These are phyloP conservation scores for Sciurus vulgaris DNA, from an alignment of 2,797 vertebrate genomes.

Conservation along the genomic window DNA sequence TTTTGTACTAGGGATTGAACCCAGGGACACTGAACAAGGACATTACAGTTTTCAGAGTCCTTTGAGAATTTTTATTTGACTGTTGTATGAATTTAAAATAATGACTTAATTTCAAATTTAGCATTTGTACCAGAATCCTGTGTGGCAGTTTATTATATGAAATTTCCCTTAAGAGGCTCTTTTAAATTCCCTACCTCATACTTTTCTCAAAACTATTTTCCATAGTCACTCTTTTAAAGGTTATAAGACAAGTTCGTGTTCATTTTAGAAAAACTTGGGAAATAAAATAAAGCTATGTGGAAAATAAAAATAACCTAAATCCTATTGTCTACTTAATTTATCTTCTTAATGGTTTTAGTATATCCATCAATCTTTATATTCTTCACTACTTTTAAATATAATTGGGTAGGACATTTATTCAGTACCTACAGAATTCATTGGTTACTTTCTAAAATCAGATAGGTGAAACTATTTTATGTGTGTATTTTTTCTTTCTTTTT, in stretches of 20 bases:
- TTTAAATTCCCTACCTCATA: background rate
- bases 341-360: background rate
- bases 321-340: background rate
- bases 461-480: background rate
- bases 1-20: too few relatives aligned
- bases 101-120: slow-evolving; percentile 21
- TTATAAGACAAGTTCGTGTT: slow-evolving; percentile 24
- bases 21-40: background rate
- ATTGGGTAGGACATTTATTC: background rate
- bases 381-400: background rate
- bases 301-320: background rate
- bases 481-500: too few relatives aligned
- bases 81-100: slow-evolving; percentile 19
- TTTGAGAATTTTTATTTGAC: slow-evolving; percentile 16
- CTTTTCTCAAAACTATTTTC: background rate
- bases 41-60: background rate
- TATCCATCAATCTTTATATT: background rate
- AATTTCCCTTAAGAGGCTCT: background rate
- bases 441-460: background rate
- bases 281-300: background rate
- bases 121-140: background rate
- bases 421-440: background rate
- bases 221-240: background rate
- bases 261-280: slow-evolving; percentile 39
- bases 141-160: background rate